These are phyloP conservation scores for Papilio dardanus DNA, from an alignment of 1,140 invertebrate genomes.

Conservation along the genomic window DNA sequence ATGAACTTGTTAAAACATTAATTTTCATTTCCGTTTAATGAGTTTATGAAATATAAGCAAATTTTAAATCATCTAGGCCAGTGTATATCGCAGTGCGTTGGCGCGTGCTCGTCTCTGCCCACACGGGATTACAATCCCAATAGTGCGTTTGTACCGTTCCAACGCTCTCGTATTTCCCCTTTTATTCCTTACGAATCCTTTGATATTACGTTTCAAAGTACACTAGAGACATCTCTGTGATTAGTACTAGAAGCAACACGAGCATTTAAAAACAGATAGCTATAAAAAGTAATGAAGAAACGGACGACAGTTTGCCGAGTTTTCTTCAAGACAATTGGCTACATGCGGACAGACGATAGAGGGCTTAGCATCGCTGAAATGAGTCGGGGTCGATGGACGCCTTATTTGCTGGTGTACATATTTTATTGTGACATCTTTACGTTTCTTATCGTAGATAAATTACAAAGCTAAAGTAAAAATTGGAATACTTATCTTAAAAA, in stretches of 20 bases:
- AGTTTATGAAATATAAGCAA: constrained; percentile 59
- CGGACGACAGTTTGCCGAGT: constrained; percentile 53
- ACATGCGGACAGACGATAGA: constrained; percentile 61
- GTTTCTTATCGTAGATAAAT: constrained; percentile 43
- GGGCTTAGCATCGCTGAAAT: constrained; percentile 72
- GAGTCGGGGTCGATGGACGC: constrained; percentile 69
- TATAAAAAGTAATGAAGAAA: constrained; percentile 51
- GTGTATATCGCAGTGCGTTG: constrained; percentile 48
- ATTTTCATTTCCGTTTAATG: constrained; percentile 27
- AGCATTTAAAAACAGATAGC: constrained; percentile 39
- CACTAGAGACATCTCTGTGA: constrained; percentile 45
- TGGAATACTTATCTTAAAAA: too few relatives aligned
- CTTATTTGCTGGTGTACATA: constrained; percentile 74
- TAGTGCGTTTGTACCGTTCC: constrained; percentile 70
- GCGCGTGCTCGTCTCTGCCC: constrained; percentile 65
- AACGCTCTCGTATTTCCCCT: constrained; percentile 59
- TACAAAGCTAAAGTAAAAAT: not conserved
- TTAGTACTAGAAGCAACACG: constrained; percentile 15
- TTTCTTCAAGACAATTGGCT: constrained; percentile 71
- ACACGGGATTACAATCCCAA: constrained; percentile 69
- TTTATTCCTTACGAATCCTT: constrained; percentile 62
- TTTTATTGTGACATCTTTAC: constrained; percentile 68
- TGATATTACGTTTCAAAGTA: constrained; percentile 50
- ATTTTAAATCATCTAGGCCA: constrained; percentile 69
- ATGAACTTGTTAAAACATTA: not conserved